Conservation (phyloP, 2,797 vertebrate genomes). For the Nothura maculosa region DNA sequence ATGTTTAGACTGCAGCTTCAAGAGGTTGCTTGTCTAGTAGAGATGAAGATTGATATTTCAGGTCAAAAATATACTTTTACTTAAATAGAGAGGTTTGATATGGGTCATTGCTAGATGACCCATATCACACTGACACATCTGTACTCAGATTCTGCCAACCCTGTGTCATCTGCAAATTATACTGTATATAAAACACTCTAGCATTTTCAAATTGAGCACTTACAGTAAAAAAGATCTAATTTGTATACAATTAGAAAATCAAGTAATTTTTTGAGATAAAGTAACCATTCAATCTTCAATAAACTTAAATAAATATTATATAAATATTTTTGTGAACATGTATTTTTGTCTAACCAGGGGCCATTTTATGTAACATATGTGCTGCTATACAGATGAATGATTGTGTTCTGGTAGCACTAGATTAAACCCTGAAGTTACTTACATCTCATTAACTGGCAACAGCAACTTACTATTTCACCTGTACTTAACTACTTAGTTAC, state of each 20-base stretch:
- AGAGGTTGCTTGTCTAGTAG: neutral
- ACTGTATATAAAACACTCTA: neutral
- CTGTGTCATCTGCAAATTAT: neutral
- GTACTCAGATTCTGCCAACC: slow-evolving; percentile 12
- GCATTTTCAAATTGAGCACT: slow-evolving; percentile 43
- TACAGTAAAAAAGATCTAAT: slow-evolving; percentile 54
- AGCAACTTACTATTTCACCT: slow-evolving; percentile 62
- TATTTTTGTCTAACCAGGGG: slow-evolving; percentile 82
- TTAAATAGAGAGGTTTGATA: slow-evolving; percentile 49
- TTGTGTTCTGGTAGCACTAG: slow-evolving; percentile 62
- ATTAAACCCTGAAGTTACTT: slow-evolving; percentile 65
- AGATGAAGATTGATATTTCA: slow-evolving; percentile 49
- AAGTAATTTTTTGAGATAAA: slow-evolving; percentile 56
- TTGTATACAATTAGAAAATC: slow-evolving; percentile 56
- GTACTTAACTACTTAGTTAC: slow-evolving; percentile 22
- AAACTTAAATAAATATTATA: slow-evolving; percentile 52
- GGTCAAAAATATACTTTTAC: slow-evolving; percentile 47
- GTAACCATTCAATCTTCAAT: slow-evolving; percentile 48
- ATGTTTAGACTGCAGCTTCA: neutral
- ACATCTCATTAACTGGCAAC: slow-evolving; percentile 62
- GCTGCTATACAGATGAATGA: slow-evolving; percentile 62
- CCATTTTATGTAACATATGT: slow-evolving; percentile 83
- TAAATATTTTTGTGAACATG: slow-evolving; percentile 77
- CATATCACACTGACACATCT: slow-evolving; percentile 24
- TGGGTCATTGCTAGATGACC: too few species aligned